Evolutionary conservation across 2,888 invertebrate genomes (phyloP), one percentile per base, ranked within the genome.

Genomic region (Furcula furcula): DNA sequence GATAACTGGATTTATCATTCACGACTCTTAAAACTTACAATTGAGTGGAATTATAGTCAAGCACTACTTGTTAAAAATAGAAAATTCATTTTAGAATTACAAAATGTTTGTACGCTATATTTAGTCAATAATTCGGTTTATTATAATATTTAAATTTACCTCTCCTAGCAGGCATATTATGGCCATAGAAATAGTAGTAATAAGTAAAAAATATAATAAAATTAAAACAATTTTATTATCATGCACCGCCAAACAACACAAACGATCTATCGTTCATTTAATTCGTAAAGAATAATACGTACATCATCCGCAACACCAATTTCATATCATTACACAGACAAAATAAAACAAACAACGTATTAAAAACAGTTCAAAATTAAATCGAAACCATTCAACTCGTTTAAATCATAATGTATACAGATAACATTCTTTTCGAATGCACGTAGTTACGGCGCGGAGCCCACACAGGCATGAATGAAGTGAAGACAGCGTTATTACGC

Each of bases 401-500:
- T 51, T 46, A 46, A 54, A 48, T 58, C 46, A 54, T 51, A 58
- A n/a, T n/a, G n/a, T 50, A 50, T 37, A 40, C 41, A 57, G 43
- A 54, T 45, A 58, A 55, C 55, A 59, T 34, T 43, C 40, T 45
- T 59, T 54, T 42, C 50, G 47, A 61, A 58, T 46, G 55, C 50
- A 43, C 46, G 55, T 42, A 47, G 47, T 51, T 47, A 46, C 46
- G 50, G 43, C 42, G 44, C 42, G 61, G 61, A 71, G 62, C 74
- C 50, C 62, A 56, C 60, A 52, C 40, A 41, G 35, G 47, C 55
- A 61, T 57, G 65, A 65, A 70, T 61, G 68, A 56, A 57, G 72
- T 69, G 83, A 60, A 68, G 84, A 84, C 84, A 83, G 81, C 73
- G 58, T 79, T 84, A 84, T 84, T 76, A 68, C 66, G 52, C 62